Percentiles rank a stretch among this genome's conserved stretches.
These are phyloP conservation scores for Physella acuta DNA, from an alignment of 1,140 invertebrate species.

Conservation along the genomic window DNA sequence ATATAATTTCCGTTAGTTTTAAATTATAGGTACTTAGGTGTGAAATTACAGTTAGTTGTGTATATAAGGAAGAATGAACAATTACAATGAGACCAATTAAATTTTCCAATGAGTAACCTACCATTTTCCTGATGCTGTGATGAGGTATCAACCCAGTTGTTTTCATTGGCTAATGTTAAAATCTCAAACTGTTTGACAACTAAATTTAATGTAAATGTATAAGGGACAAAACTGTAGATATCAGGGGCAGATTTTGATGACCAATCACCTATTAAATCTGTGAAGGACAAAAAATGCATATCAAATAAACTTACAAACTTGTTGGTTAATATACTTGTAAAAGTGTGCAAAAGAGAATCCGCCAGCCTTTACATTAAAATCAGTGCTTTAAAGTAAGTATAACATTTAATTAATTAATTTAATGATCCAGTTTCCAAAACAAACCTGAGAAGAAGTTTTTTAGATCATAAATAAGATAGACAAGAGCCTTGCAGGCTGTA, in stretches of 20 bases:
- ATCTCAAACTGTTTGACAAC: slow-evolving; percentile 89
- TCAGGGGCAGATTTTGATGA: slow-evolving; percentile 83
- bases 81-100: no score
- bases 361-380: no score
- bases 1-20: no score
- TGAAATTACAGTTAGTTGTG: no score
- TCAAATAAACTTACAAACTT: no score
- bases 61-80: no score
- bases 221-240: slow-evolving; percentile 92
- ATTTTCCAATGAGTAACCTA: slow-evolving; percentile 48
- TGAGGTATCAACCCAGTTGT: slow-evolving; percentile 98
- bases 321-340: no score
- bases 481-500: slow-evolving; percentile 90
- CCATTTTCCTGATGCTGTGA: slow-evolving; percentile 77
- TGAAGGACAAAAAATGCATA: slow-evolving; percentile 32
- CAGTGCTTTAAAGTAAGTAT: not conserved
- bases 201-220: slow-evolving; percentile 91
- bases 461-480: slow-evolving; percentile 88
- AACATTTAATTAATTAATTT: not conserved
- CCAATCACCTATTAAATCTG: slow-evolving; percentile 95
- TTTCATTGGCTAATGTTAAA: slow-evolving; percentile 90
- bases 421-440: slow-evolving; percentile 1
- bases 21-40: no score
- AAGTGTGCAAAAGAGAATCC: no score
- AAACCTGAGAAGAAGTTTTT: slow-evolving; percentile 90